Evolutionary conservation across 2,113 vertebrate genomes (phyloP), one percentile per base, ranked within the genome.

Genomic region (human (Homo sapiens)): DNA sequence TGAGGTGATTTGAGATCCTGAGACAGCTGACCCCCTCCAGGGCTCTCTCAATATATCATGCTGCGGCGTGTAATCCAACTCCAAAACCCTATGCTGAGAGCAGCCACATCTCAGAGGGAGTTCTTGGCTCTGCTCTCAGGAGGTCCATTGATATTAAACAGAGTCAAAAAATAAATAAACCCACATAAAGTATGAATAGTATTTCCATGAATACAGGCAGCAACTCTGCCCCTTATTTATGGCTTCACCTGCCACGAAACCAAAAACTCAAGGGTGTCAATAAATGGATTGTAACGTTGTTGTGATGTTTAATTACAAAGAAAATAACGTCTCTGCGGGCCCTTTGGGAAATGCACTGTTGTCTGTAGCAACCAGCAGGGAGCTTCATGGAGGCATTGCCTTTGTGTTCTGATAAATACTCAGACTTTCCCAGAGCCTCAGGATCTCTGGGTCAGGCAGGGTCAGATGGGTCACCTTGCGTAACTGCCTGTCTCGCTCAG

Each of bases 221-320:
- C 92, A 95, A 48, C 35, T 48, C 16, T 79, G n/a, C 57, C 83
- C 22, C 66, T 97, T 82, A 93, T 92, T 97, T 95, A 96, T 75
- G 59, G 95, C n/a, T 80, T 84, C 52, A 73, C 81, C 25, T 80
- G 45, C 72, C 17, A 89, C 0, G 10, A 89, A 90, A 85, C 57
- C 35, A 76, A 97, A 97, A 81, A 90, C 72, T 94, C 86, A 57
- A 95, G 48, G 30, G 52, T 79, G 52, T 94, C 85, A 50, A 82
- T 91, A 83, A 90, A 91, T 50, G 80, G 75, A 91, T 12, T 18
- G 12, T n/a, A 84, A 86, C 32, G 8, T 55, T 40, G 40, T 48
- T 48, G 93, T 89, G 90, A 83, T 52, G 57, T 88, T 83, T 75
- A 84, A 90, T 81, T 76, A 32, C 43, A 68, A 32, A 86, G 89